Evolutionary conservation across 2,113 vertebrate genomes (phyloP).

Genomic region (Lathamus discolor): DNA sequence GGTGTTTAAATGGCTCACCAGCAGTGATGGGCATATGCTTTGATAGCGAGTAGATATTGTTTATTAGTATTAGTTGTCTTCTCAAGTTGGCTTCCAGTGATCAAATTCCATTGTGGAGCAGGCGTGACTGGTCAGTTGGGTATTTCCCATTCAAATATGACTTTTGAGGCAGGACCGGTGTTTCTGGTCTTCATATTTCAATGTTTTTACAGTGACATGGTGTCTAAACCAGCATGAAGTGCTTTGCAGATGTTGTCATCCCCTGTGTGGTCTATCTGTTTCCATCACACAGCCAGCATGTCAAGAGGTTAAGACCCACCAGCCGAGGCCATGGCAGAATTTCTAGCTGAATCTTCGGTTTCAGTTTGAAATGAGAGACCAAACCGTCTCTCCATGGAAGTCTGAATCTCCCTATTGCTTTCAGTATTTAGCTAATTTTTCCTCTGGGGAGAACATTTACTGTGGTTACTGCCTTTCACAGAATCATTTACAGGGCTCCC

Average conservation of each 20-base stretch:
- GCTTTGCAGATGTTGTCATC: neutral
- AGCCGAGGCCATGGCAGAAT: accelerated
- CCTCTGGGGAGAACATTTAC: neutral
- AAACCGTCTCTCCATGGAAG: neutral
- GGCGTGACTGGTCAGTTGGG: neutral
- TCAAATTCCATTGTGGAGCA: slow-evolving; percentile 36
- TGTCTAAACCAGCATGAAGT: neutral
- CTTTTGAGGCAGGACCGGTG: neutral
- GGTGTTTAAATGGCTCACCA: neutral
- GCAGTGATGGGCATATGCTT: neutral
- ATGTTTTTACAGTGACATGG: accelerated
- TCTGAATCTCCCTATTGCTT: neutral
- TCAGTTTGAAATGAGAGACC: neutral
- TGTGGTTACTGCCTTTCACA: neutral
- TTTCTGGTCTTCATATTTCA: neutral
- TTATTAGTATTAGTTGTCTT: slow-evolving; percentile 47
- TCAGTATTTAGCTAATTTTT: neutral
- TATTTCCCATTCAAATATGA: neutral
- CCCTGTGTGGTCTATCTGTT: neutral
- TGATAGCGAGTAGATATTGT: neutral
- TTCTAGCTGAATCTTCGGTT: neutral
- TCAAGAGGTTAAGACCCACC: neutral
- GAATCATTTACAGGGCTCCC: neutral
- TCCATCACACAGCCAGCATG: accelerated
- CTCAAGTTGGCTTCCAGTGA: slow-evolving; percentile 42